A percentile compares a stretch with the other conserved stretches of the same genome.
phyloP scores from a whole-genome alignment of 2,113 vertebrate species.

The Megaceryle maxima region DNA sequence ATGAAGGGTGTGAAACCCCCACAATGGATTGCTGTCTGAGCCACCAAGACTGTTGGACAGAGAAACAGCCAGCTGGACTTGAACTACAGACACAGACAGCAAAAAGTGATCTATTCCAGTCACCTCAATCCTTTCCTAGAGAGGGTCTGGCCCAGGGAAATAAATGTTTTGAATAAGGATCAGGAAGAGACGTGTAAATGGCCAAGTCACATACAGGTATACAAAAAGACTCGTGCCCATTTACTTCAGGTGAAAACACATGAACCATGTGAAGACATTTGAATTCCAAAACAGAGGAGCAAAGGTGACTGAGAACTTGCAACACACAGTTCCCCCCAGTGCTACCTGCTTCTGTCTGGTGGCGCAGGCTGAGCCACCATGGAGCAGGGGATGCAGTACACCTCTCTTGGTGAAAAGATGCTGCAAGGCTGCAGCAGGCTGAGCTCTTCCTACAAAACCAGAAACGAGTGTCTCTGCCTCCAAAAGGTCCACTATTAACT shows the following conservation, averaged over 20 bases:
- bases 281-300: not conserved
- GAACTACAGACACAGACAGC: not conserved
- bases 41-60: accelerated
- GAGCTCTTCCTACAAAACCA: not conserved
- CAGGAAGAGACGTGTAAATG: not conserved
- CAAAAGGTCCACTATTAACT: not conserved
- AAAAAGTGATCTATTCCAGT: not conserved
- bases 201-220: not conserved
- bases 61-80: not conserved
- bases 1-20: not conserved
- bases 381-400: not conserved
- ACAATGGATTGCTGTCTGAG: not conserved
- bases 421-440: not conserved
- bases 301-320: not conserved
- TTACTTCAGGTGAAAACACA: not conserved
- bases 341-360: not conserved
- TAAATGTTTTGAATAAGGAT: not conserved
- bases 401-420: not conserved
- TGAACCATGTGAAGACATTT: not conserved
- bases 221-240: not conserved
- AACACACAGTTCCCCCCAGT: not conserved
- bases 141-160: not conserved
- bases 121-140: not conserved
- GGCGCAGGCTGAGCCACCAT: not conserved
- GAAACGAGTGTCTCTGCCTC: not conserved